These are phyloP conservation scores for Zosterops hypoxanthus DNA, from an alignment of 2,113 vertebrate genomes.

Conservation along the genomic window DNA sequence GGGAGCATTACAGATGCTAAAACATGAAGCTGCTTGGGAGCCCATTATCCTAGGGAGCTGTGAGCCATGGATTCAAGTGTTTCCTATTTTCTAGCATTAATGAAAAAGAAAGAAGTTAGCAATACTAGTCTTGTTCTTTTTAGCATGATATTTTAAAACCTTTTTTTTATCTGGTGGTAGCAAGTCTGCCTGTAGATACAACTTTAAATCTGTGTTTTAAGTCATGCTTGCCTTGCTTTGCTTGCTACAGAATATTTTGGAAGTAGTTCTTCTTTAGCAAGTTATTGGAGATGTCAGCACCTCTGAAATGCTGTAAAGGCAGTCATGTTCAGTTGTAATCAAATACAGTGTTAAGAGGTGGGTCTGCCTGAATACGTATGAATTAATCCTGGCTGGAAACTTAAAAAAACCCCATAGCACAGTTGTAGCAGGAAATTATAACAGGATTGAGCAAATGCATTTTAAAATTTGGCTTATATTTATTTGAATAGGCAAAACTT, in stretches of 20 bases:
- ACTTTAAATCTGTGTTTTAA: background rate
- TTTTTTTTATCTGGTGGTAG: background rate
- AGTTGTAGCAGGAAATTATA: background rate
- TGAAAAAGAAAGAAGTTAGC: background rate
- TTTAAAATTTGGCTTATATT: background rate
- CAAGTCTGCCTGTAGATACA: background rate
- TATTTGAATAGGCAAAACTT: background rate
- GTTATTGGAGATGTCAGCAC: background rate
- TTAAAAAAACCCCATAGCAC: background rate
- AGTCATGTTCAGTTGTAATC: background rate
- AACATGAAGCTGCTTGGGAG: background rate
- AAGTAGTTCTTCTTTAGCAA: background rate
- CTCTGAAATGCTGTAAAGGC: background rate
- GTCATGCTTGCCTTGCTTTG: background rate
- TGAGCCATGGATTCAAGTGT: background rate
- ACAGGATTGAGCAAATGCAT: background rate
- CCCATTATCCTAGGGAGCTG: background rate
- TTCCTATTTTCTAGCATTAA: background rate
- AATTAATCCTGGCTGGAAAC: background rate
- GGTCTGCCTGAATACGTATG: background rate
- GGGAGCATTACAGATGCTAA: background rate
- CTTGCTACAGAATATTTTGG: background rate
- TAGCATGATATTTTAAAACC: background rate
- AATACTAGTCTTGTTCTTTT: background rate
- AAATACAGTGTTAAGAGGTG: background rate